Evolutionary conservation across 2,113 vertebrate genomes (phyloP).

Genomic region (Pedionomus torquatus): DNA sequence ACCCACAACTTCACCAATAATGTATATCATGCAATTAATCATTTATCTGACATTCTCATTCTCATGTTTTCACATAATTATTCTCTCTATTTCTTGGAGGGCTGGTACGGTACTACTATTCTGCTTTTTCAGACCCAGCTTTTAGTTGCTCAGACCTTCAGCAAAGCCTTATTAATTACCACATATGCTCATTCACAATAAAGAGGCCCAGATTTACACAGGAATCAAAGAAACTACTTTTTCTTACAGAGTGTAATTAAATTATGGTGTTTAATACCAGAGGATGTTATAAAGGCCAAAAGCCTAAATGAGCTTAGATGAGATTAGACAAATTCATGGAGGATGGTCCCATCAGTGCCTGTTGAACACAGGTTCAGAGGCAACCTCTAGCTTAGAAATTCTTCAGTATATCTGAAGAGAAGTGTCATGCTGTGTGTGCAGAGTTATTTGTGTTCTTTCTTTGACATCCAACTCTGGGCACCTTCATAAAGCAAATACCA

Average conservation of each 20-base stretch:
- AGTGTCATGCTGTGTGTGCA: accelerated
- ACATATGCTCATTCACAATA: background rate
- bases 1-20: background rate
- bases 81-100: background rate
- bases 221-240: background rate
- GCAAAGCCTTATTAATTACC: background rate
- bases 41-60: background rate
- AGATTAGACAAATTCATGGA: background rate
- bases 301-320: background rate
- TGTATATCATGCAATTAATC: background rate
- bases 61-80: background rate
- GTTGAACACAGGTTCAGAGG: background rate
- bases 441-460: background rate
- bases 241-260: background rate
- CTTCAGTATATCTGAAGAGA: background rate
- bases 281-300: background rate
- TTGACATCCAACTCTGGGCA: background rate
- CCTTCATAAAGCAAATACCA: background rate
- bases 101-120: background rate
- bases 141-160: background rate
- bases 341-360: background rate
- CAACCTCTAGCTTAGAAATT: background rate
- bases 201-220: background rate
- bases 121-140: background rate
- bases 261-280: background rate